These are phyloP conservation scores for Bactericera cockerelli DNA, from an alignment of 1,140 invertebrate species.

Conservation along the genomic window DNA sequence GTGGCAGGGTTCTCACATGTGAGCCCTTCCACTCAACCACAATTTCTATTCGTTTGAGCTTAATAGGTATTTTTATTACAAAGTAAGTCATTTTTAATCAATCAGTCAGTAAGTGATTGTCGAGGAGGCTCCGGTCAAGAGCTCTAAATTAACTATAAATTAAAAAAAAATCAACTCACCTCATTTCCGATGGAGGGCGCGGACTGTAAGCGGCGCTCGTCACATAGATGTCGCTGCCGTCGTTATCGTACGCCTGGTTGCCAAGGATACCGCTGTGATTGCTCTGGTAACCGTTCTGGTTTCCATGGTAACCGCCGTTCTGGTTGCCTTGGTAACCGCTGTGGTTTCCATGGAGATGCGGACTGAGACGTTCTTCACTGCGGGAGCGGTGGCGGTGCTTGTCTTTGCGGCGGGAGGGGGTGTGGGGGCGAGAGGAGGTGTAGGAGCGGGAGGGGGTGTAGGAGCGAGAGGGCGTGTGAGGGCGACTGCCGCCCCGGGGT, in stretches of 20 bases:
- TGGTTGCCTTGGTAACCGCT: conserved; percentile 22
- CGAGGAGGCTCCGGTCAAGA: too few species aligned
- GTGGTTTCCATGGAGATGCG: conserved; percentile 20
- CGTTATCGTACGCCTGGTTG: conserved; percentile 33
- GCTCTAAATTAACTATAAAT: too few species aligned
- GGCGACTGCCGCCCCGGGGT: conserved; percentile 23
- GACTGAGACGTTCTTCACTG: conserved; percentile 21
- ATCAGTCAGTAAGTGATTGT: too few species aligned
- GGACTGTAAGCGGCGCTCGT: conserved; percentile 49
- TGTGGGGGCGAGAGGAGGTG: conserved; percentile 25
- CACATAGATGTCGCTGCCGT: conserved; percentile 60
- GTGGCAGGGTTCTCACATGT: too few species aligned
- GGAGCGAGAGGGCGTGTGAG: conserved; percentile 24
- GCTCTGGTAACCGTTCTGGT: conserved; percentile 13
- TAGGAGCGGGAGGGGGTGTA: conserved; percentile 23
- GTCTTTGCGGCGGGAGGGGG: conserved; percentile 25
- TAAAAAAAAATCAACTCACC: too few species aligned
- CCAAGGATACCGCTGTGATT: conserved; percentile 19
- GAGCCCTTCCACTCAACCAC: too few species aligned
- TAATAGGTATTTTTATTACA: too few species aligned
- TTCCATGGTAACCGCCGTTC: conserved; percentile 25
- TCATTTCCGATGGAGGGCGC: conserved; percentile 59
- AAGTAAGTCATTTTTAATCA: too few species aligned
- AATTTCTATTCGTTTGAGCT: too few species aligned
- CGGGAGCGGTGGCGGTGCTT: conserved; percentile 22